Conservation (phyloP, 2,113 vertebrate genomes). For the Hoplias malabaricus region DNA sequence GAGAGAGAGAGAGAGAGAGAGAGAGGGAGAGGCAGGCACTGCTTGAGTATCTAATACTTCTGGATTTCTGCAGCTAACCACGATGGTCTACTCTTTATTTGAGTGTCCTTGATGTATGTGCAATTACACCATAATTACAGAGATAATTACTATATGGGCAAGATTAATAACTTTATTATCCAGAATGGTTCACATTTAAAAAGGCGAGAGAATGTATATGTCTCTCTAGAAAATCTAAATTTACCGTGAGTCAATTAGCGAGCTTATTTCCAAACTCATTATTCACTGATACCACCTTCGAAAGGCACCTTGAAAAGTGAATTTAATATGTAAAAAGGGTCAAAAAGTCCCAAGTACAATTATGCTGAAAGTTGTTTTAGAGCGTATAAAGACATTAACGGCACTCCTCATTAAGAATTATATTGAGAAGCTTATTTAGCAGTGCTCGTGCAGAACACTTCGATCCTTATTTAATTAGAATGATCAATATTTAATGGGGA, state of each 20-base stretch:
- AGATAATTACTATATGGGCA: slow-evolving; percentile 78
- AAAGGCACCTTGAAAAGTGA: slow-evolving; percentile 80
- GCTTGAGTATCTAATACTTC: slow-evolving; percentile 33
- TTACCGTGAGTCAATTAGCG: slow-evolving; percentile 77
- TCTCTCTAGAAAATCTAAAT: slow-evolving; percentile 71
- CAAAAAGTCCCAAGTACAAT: slow-evolving; percentile 76
- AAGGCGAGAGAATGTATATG: slow-evolving; percentile 70
- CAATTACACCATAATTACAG: slow-evolving; percentile 77
- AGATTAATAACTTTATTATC: slow-evolving; percentile 82
- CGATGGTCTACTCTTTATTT: slow-evolving; percentile 53
- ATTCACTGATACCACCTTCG: slow-evolving; percentile 76
- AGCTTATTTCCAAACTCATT: slow-evolving; percentile 77
- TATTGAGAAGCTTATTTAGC: slow-evolving; percentile 48
- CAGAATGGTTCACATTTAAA: slow-evolving; percentile 68
- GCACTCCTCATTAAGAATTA: slow-evolving; percentile 38
- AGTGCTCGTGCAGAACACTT: slow-evolving; percentile 33
- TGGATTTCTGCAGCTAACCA: slow-evolving; percentile 42
- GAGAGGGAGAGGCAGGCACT: slow-evolving; percentile 22
- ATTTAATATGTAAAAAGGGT: slow-evolving; percentile 79
- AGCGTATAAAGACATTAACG: slow-evolving; percentile 63
- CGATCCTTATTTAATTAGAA: slow-evolving; percentile 49
- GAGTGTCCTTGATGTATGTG: slow-evolving; percentile 75
- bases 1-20: too few species aligned
- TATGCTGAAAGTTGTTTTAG: slow-evolving; percentile 69
- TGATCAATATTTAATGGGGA: slow-evolving; percentile 43